A percentile compares a stretch with the other conserved stretches of the same genome.
Conservation (phyloP, 2,888 invertebrate genomes). For the Drosophila mulleri region DNA sequence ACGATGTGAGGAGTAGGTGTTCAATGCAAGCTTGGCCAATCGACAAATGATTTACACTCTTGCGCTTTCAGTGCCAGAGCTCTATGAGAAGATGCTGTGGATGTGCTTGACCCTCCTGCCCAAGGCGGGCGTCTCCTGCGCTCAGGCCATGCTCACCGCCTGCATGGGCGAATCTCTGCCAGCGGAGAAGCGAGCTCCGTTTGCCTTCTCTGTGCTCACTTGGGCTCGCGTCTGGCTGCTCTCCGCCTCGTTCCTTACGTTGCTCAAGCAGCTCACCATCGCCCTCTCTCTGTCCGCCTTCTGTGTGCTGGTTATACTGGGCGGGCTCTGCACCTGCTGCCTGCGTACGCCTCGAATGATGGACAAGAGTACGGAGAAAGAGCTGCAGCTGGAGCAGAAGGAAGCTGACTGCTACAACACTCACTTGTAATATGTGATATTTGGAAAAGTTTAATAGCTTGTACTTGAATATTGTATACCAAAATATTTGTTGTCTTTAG, state of each 20-base stretch:
- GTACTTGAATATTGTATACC: background rate
- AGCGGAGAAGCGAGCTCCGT: slow-evolving; percentile 75
- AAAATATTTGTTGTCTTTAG: background rate
- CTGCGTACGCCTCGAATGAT: slow-evolving; percentile 44
- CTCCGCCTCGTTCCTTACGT: slow-evolving; percentile 83
- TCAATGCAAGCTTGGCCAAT: too few species aligned
- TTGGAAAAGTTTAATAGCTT: background rate
- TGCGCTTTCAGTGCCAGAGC: slow-evolving; percentile 70
- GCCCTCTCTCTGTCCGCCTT: slow-evolving; percentile 83
- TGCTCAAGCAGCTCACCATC: slow-evolving; percentile 80
- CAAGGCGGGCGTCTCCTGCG: slow-evolving; percentile 84
- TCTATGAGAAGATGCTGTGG: slow-evolving; percentile 79
- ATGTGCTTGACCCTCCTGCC: slow-evolving; percentile 83
- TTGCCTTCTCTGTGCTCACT: slow-evolving; percentile 83
- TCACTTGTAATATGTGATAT: slow-evolving; percentile 42
- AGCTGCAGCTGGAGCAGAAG: slow-evolving; percentile 1
- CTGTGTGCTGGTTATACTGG: slow-evolving; percentile 78
- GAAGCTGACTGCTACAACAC: slow-evolving; percentile 32
- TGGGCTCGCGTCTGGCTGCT: slow-evolving; percentile 84
- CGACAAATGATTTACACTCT: slow-evolving; percentile 9
- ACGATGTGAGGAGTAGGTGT: slow-evolving; percentile 73
- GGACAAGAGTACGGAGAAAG: background rate
- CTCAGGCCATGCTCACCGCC: slow-evolving; percentile 83
- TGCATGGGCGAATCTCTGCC: slow-evolving; percentile 84
- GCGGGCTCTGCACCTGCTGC: slow-evolving; percentile 81